Conservation (phyloP, 64 coral and sea anemone genomes). For the Actinia tenebrosa region DNA sequence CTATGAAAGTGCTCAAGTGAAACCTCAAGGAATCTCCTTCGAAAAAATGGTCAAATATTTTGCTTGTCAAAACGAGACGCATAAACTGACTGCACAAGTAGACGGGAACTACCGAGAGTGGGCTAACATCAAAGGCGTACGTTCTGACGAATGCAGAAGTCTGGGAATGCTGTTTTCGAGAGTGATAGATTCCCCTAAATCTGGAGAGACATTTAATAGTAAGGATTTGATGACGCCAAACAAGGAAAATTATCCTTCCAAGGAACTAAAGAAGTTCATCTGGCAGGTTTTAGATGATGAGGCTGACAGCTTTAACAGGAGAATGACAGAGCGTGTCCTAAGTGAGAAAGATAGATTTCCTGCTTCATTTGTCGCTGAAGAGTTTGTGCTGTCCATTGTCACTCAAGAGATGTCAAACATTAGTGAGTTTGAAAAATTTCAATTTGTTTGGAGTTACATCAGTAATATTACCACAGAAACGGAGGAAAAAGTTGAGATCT, state of each 20-base stretch:
- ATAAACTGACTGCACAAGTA: conserved; percentile 40
- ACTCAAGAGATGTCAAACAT: conserved; percentile 48
- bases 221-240: conserved; percentile 17
- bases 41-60: conserved; percentile 74
- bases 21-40: background rate
- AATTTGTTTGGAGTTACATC: conserved; percentile 15
- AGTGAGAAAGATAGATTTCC: conserved; percentile 15
- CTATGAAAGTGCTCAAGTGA: conserved; percentile 53
- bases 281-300: conserved; percentile 63
- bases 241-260: background rate
- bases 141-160: conserved; percentile 50
- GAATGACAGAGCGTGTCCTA: conserved; percentile 13
- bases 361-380: conserved; percentile 17
- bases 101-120: conserved; percentile 49
- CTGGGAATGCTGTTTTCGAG: conserved; percentile 69
- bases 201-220: conserved; percentile 55
- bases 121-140: conserved; percentile 70
- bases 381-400: conserved; percentile 36
- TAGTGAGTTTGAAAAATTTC: conserved; percentile 56
- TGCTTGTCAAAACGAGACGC: conserved; percentile 55
- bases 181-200: conserved; percentile 82
- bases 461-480: too few relatives aligned
- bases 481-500: background rate
- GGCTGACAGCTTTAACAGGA: conserved; percentile 52
- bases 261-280: conserved; percentile 35